Conservation (phyloP, 2,113 vertebrate species). For the Heliornis fulica region DNA sequence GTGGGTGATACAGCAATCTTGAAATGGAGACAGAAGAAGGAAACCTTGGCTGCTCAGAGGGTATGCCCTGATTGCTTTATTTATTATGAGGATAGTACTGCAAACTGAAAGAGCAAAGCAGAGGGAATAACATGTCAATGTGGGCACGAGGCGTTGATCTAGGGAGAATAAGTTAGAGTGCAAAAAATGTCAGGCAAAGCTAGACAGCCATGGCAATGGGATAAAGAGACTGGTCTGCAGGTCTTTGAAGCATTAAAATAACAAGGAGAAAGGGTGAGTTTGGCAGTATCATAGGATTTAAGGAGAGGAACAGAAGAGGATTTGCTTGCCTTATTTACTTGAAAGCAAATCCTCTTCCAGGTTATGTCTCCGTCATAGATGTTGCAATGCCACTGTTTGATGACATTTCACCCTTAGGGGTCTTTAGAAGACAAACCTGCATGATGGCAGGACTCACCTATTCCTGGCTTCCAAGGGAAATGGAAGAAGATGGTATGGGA, state of each 20-base stretch:
- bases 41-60: background rate
- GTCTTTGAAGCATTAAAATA: conserved; percentile 41
- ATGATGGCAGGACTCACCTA: background rate
- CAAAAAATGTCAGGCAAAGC: conserved; percentile 22
- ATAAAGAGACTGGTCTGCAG: conserved; percentile 37
- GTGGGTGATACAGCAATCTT: background rate
- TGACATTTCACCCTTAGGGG: background rate
- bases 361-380: background rate
- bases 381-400: background rate
- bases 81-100: background rate
- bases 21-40: background rate
- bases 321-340: conserved; percentile 19
- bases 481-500: background rate
- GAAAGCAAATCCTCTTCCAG: background rate
- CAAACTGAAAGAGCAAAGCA: background rate
- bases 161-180: background rate
- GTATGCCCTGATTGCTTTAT: background rate
- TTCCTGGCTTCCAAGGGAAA: background rate
- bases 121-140: background rate
- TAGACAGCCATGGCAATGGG: conserved; percentile 32
- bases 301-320: conserved; percentile 17
- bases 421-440: background rate
- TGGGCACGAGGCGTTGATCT: background rate
- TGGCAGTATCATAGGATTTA: conserved; percentile 1
- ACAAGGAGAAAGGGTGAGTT: background rate